Evolutionary conservation across 2,888 invertebrate species (phyloP).

Genomic region (Allacma fusca): DNA sequence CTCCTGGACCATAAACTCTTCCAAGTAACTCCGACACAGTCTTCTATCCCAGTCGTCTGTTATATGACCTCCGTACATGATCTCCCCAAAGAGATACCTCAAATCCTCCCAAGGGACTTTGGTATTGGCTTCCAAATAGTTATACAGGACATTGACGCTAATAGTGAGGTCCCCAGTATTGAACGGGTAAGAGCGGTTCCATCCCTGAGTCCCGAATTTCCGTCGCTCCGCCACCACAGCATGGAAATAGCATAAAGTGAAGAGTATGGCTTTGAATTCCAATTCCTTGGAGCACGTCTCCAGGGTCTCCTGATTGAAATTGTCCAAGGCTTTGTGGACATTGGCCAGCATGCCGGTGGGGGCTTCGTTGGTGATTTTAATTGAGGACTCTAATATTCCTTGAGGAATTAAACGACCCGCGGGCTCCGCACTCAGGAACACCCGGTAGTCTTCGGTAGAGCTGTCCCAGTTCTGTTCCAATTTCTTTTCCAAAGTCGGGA

Average conservation of each 20-base stretch:
- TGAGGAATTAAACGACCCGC: constrained; percentile 90
- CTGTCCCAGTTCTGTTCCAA: constrained; percentile 83
- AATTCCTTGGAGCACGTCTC: constrained; percentile 94
- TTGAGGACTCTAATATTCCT: constrained; percentile 93
- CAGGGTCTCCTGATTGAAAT: constrained; percentile 95
- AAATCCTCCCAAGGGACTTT: constrained; percentile 97
- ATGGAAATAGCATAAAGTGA: constrained; percentile 96
- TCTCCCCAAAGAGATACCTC: constrained; percentile 94
- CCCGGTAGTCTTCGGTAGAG: constrained; percentile 81
- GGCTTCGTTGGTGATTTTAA: constrained; percentile 97
- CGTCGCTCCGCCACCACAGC: constrained; percentile 79
- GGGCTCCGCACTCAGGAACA: constrained; percentile 95
- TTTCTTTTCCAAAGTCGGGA: constrained; percentile 86
- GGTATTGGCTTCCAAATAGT: constrained; percentile 76
- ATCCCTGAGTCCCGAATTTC: constrained; percentile 95
- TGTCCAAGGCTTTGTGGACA: too few species aligned
- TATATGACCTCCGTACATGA: constrained; percentile 74
- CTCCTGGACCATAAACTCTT: constrained; percentile 92
- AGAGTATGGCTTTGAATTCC: constrained; percentile 92
- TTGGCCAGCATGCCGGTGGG: constrained; percentile 97
- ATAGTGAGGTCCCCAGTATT: constrained; percentile 91
- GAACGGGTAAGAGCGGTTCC: constrained; percentile 95
- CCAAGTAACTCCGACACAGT: constrained; percentile 86
- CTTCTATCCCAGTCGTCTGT: constrained; percentile 85
- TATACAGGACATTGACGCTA: constrained; percentile 79